Evolutionary conservation across 2,888 invertebrate genomes (phyloP).

Genomic region (Pollenia griseotomentosa): DNA sequence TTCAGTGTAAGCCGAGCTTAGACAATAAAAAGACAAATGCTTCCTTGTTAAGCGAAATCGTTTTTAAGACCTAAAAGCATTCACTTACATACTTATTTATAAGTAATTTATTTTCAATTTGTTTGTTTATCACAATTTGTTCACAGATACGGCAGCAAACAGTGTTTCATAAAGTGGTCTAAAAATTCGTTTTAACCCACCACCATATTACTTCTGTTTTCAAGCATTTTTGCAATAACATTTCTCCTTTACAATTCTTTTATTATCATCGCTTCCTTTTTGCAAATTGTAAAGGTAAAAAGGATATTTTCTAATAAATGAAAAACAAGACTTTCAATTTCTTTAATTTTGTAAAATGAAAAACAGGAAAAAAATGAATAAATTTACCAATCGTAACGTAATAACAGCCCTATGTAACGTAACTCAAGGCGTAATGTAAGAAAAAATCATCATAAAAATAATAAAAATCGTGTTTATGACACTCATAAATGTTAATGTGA

Average conservation of each 20-base stretch:
- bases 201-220: neutral
- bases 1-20: too few species aligned
- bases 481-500: conserved; percentile 77
- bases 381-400: conserved; percentile 55
- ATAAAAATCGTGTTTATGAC: conserved; percentile 76
- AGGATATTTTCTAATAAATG: conserved; percentile 36
- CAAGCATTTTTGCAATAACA: conserved; percentile 6
- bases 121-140: too few species aligned
- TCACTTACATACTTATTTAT: too few species aligned
- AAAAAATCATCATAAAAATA: conserved; percentile 74
- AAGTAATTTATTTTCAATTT: too few species aligned
- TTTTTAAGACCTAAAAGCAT: too few species aligned
- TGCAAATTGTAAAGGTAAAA: conserved; percentile 35
- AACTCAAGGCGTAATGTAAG: conserved; percentile 27
- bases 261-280: neutral
- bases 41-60: too few species aligned
- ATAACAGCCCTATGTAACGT: conserved; percentile 21
- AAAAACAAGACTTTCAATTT: conserved; percentile 60
- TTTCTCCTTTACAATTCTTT: conserved; percentile 17
- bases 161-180: too few species aligned
- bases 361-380: conserved; percentile 41
- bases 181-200: neutral
- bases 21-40: too few species aligned
- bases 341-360: conserved; percentile 56
- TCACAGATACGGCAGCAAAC: too few species aligned